Percentiles rank a stretch among this genome's conserved stretches.
Evolutionary conservation across 2,113 vertebrate species (phyloP).

Genomic region (Bos taurus): ARS-UCD2.0 NC_037350.1:48010001-48010500

Average conservation of each 20-base stretch:
- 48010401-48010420: background rate
- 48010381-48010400: background rate
- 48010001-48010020: background rate
- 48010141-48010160: slow-evolving; percentile 92
- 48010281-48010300: background rate
- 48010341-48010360: background rate
- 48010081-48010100: slow-evolving; percentile 92
- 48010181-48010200: background rate
- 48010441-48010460: background rate
- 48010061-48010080: slow-evolving; percentile 96
- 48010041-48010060: slow-evolving; percentile 71
- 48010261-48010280: background rate
- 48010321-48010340: slow-evolving; percentile 1
- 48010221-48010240: background rate
- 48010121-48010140: slow-evolving; percentile 97
- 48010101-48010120: slow-evolving; percentile 95
- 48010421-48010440: background rate
- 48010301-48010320: background rate
- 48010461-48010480: background rate
- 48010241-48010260: background rate
- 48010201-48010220: background rate
- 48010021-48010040: background rate
- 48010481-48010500: background rate
- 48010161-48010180: background rate
- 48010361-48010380: background rate